phyloP scores from a whole-genome alignment of 2,888 invertebrate species.

The Lagria hirta region DNA sequence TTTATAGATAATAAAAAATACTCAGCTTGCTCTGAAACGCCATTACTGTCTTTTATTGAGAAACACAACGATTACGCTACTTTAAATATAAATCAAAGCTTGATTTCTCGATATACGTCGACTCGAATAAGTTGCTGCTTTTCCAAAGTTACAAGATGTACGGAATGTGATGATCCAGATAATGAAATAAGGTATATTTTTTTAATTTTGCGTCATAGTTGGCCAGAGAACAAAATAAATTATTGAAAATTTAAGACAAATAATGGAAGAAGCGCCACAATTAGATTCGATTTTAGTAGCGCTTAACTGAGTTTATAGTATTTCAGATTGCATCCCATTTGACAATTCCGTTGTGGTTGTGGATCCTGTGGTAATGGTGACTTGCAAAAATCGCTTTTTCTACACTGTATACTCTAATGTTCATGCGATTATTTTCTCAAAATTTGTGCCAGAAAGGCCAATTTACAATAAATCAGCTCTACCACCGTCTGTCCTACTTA shows the following conservation, averaged over 20 bases:
- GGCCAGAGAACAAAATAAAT: too few relatives aligned
- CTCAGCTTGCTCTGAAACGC: not conserved
- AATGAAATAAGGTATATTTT: not conserved
- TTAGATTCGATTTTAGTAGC: too few relatives aligned
- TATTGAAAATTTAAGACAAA: too few relatives aligned
- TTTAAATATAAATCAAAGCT: not conserved
- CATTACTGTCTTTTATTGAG: not conserved
- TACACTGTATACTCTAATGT: not conserved
- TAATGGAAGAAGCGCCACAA: too few relatives aligned
- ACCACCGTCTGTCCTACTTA: slow-evolving; percentile 63
- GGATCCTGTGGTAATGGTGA: not conserved
- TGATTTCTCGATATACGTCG: not conserved
- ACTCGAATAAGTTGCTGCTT: not conserved
- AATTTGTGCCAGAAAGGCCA: too few relatives aligned
- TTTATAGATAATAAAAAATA: too few relatives aligned
- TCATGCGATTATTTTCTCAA: not conserved
- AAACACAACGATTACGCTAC: not conserved
- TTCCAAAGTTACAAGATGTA: not conserved
- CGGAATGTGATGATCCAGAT: not conserved
- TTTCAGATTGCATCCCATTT: not conserved
- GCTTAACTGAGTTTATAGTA: too few relatives aligned
- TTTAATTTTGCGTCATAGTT: too few relatives aligned
- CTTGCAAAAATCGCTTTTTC: not conserved
- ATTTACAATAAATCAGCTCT: too few relatives aligned
- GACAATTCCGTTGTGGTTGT: not conserved